Evolutionary conservation across 2,113 vertebrate species (phyloP).

Genomic region (Sinocyclocheilus maitianheensis): DNA sequence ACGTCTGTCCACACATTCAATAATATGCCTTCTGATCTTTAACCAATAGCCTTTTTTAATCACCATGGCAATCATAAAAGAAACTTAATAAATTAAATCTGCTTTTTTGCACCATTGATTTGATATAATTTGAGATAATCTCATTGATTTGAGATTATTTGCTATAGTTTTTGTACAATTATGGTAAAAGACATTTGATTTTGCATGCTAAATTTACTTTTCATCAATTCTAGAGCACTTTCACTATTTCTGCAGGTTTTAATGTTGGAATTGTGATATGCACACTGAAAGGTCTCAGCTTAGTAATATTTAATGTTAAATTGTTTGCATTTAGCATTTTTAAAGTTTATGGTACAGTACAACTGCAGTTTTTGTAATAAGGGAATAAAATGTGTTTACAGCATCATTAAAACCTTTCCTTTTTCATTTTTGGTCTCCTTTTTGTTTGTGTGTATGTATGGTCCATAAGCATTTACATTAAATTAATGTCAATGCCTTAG

Average conservation of each 20-base stretch:
- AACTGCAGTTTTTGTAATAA: conserved; percentile 45
- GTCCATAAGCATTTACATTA: no score
- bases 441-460: not conserved
- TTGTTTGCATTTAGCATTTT: conserved; percentile 47
- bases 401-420: conserved; percentile 65
- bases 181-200: conserved; percentile 3
- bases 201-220: conserved; percentile 38
- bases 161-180: not conserved
- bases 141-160: not conserved
- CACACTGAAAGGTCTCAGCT: conserved; percentile 25
- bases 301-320: conserved; percentile 40
- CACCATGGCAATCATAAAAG: conserved; percentile 15
- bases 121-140: conserved; percentile 4
- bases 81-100: not conserved
- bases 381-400: conserved; percentile 64
- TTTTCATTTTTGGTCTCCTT: conserved; percentile 2
- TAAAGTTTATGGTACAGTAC: conserved; percentile 31
- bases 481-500: no score
- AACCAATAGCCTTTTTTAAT: conserved; percentile 5
- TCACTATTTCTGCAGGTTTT: conserved; percentile 35
- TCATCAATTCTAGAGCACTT: not conserved
- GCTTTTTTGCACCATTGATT: not conserved
- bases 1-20: not conserved
- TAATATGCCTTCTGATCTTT: conserved; percentile 20
- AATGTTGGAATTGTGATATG: conserved; percentile 40